Conservation (phyloP, 2,797 vertebrate species). For the Gobio occitaniae region DNA sequence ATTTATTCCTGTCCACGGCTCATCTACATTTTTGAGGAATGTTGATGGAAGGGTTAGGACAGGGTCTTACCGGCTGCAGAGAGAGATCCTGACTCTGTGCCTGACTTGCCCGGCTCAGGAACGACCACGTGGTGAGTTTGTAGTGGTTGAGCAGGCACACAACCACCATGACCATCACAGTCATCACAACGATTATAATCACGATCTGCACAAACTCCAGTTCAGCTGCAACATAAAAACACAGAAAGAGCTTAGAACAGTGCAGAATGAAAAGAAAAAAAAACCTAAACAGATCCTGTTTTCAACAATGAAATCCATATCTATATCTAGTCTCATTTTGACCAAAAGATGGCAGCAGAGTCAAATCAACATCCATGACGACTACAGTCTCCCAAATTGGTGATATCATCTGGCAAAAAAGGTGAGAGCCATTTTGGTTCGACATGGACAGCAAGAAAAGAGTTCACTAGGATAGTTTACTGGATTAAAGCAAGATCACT, state of each 20-base stretch:
- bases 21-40: neutral
- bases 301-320: neutral
- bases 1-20: neutral
- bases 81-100: conserved; percentile 82
- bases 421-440: conserved; percentile 32
- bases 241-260: conserved; percentile 12
- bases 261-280: neutral
- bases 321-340: neutral
- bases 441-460: conserved; percentile 21
- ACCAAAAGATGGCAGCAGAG: conserved; percentile 59
- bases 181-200: conserved; percentile 89
- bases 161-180: conserved; percentile 90
- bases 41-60: neutral
- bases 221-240: conserved; percentile 78
- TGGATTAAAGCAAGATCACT: neutral
- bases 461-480: neutral
- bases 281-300: neutral
- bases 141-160: conserved; percentile 90
- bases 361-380: conserved; percentile 9
- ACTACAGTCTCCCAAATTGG: neutral
- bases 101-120: conserved; percentile 83
- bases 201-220: conserved; percentile 92
- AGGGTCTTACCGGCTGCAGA: conserved; percentile 60
- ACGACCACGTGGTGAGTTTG: conserved; percentile 85
- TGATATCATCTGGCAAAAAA: conserved; percentile 25